Evolutionary conservation across 1,140 invertebrate genomes (phyloP).

Genomic region (Copidosoma floridanum): DNA sequence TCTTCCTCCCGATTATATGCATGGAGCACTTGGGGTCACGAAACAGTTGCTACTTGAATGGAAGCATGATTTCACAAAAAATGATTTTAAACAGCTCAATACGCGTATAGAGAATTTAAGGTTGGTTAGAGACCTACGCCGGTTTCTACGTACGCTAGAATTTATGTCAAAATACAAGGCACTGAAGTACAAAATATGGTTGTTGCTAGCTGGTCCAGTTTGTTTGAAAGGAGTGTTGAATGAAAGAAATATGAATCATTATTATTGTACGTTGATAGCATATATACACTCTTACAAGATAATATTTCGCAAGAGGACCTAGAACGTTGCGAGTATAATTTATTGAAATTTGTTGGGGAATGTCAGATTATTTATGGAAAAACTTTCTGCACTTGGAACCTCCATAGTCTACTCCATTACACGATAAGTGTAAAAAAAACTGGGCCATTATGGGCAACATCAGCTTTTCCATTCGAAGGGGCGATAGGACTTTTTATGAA

Average conservation of each 20-base stretch:
- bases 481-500: neutral
- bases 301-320: conserved; percentile 1
- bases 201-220: neutral
- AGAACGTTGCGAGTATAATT: neutral
- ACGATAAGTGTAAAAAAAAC: neutral
- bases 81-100: too few relatives aligned
- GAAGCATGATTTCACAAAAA: too few relatives aligned
- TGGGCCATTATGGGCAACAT: conserved; percentile 10
- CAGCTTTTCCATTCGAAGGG: conserved; percentile 8
- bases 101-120: too few relatives aligned
- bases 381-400: neutral
- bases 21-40: too few relatives aligned
- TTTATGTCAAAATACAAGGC: neutral
- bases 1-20: too few relatives aligned
- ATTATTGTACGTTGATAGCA: neutral
- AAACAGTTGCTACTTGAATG: too few relatives aligned
- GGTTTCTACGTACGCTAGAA: neutral
- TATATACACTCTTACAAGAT: conserved; percentile 3
- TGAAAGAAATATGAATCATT: neutral
- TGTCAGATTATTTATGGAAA: conserved; percentile 5
- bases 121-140: neutral
- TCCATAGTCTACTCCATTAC: conserved; percentile 2
- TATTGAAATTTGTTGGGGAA: neutral
- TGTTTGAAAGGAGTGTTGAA: neutral
- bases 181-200: neutral